Evolutionary conservation across 2,113 vertebrate genomes (phyloP).

Genomic region (Hypocryptadius cinnamomeus): DNA sequence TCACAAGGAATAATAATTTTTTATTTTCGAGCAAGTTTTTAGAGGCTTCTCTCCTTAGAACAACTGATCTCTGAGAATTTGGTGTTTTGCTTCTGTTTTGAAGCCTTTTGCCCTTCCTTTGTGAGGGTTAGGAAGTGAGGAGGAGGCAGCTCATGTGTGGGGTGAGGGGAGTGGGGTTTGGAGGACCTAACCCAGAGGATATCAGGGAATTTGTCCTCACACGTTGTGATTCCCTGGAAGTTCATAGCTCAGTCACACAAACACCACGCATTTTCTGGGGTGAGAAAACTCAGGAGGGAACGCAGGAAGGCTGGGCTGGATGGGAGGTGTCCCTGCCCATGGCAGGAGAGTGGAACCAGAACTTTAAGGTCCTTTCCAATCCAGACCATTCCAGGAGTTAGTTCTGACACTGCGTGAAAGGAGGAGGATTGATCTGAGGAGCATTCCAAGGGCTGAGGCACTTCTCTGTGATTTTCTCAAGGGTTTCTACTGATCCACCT

Average conservation of each 20-base stretch:
- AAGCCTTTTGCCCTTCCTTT: neutral
- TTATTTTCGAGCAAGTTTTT: conserved; percentile 3
- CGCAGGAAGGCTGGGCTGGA: neutral
- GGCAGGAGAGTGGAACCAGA: neutral
- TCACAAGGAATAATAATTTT: conserved; percentile 56
- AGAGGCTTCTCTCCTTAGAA: neutral
- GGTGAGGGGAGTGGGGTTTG: neutral
- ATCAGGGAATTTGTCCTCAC: neutral
- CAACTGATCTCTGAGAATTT: neutral
- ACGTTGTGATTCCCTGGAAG: neutral
- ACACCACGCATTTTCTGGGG: neutral
- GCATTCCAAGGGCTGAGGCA: neutral
- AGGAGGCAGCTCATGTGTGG: neutral
- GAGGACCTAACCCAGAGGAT: neutral
- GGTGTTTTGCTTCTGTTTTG: neutral
- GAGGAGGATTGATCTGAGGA: neutral
- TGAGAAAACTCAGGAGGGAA: neutral
- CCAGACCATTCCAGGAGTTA: neutral
- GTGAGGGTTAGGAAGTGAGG: neutral
- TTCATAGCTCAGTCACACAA: neutral
- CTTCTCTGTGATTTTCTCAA: neutral
- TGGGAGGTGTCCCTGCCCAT: neutral
- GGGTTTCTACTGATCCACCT: neutral
- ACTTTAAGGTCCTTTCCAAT: neutral
- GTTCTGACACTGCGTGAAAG: neutral